Evolutionary conservation across 1,140 invertebrate genomes (phyloP).

Genomic region (honey bee (Apis mellifera)): Amel_HAv3.1 CM009931.2:18513501-18514000

Average conservation of each 20-base stretch:
- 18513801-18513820: too few relatives aligned
- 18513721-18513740: not conserved
- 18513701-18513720: not conserved
- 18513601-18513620: not conserved
- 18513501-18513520: not conserved
- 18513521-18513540: too few relatives aligned
- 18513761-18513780: not conserved
- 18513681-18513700: not conserved
- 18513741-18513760: not conserved
- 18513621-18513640: not conserved
- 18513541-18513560: not conserved
- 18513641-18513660: not conserved
- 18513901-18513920: not conserved
- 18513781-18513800: too few relatives aligned
- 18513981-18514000: not conserved
- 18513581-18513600: not conserved
- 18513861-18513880: not conserved
- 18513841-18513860: not conserved
- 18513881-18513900: not conserved
- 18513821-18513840: not conserved
- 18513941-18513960: not conserved
- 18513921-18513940: not conserved
- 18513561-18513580: not conserved
- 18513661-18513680: not conserved
- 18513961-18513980: not conserved